Evolutionary conservation across 1,140 invertebrate genomes (phyloP).

Genomic region (fruit fly (Drosophila melanogaster)): Release_6_plus_ISO1_MT NT_033779.5:14800501-14801000

Average conservation of each 20-base stretch:
- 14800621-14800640: too few species aligned
- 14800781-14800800: slow-evolving; percentile 27
- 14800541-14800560: too few species aligned
- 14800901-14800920: slow-evolving; percentile 72
- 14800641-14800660: too few species aligned
- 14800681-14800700: too few species aligned
- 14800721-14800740: slow-evolving; percentile 19
- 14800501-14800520: neutral
- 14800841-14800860: slow-evolving; percentile 57
- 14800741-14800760: slow-evolving; percentile 19
- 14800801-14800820: slow-evolving; percentile 26
- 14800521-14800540: too few species aligned
- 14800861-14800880: slow-evolving; percentile 44
- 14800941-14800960: slow-evolving; percentile 83
- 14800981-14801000: slow-evolving; percentile 79
- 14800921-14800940: slow-evolving; percentile 83
- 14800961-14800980: slow-evolving; percentile 82
- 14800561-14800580: too few species aligned
- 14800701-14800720: too few species aligned
- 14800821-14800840: slow-evolving; percentile 43
- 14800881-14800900: slow-evolving; percentile 3
- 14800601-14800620: too few species aligned
- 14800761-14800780: slow-evolving; percentile 34
- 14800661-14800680: too few species aligned
- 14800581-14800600: too few species aligned